Evolutionary conservation across 2,113 vertebrate genomes (phyloP), one percentile per base, ranked within the genome.

Genomic region (Machaerirhynchus nigripectus): DNA sequence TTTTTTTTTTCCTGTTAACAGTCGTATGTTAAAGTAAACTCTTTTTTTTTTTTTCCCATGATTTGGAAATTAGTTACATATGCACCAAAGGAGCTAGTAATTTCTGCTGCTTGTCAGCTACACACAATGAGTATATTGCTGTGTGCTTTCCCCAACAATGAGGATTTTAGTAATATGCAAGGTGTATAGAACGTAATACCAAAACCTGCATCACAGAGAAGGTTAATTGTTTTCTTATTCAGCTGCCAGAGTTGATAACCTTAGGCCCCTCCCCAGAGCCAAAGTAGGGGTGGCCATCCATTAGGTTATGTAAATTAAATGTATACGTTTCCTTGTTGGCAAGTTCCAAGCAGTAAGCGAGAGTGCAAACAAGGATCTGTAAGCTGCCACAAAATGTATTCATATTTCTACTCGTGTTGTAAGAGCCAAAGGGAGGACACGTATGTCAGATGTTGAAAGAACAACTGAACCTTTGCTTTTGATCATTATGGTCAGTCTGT

Each of bases 91-190:
- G 97, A 98, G 96, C 96, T 96, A 96, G 95, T 97, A 91, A 96
- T 95, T 91, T 84, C 95, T 96, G 95, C 95, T 79, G 95, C 90
- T 85, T 95, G 95, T 90, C 96, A 82, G 97, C 97, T 95, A 96
- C 95, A 98, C 97, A 95, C 96, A 96, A 97, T 98, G 98, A 97
- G 96, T 84, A 97, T 98, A 99, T 98, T 99, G 98, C 98, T 98
- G 97, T 97, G 97, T 98, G 95, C 98, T 94, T 95, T 96, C 95
- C 90, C 73, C 74, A 79, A 92, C 82, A 87, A 94, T 19, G 91
- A 97, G 95, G 97, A 89, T 95, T 97, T 97, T 95, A 87, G 87
- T 95, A 95, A 93, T 95, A 97, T 87, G 57, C 89, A 96, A 94
- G 95, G 92, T 96, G 86, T 93, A 96, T 69, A 94, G 93, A 91